Percentiles rank a stretch among this genome's conserved stretches.
These are phyloP conservation scores for Invenusta paracnida DNA, from an alignment of 2,888 invertebrate species.

Conservation along the genomic window DNA sequence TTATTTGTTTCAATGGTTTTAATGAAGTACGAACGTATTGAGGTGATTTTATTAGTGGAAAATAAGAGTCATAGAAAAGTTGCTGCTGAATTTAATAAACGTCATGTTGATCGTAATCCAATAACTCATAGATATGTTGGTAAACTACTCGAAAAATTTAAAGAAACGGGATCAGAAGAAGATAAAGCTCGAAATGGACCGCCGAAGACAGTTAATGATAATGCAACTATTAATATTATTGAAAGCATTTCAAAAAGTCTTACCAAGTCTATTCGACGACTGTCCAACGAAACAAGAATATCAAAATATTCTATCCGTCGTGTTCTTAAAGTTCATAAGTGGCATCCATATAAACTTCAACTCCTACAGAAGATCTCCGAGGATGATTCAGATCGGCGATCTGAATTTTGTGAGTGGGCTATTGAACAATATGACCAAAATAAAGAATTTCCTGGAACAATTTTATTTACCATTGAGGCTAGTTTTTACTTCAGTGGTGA, in stretches of 20 bases:
- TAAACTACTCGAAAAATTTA: not conserved
- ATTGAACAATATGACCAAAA: not conserved
- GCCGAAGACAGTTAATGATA: not conserved
- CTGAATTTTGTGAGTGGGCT: constrained; percentile 1
- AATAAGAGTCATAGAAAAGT: not conserved
- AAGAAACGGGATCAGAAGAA: not conserved
- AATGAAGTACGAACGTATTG: not conserved
- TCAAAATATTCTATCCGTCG: not conserved
- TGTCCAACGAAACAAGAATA: not conserved
- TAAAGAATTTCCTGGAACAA: not conserved
- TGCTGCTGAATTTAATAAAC: not conserved
- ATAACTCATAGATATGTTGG: not conserved
- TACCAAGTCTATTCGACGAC: not conserved
- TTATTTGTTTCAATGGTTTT: not conserved
- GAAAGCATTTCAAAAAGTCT: not conserved
- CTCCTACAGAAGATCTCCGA: not conserved
- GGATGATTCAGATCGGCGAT: constrained; percentile 3
- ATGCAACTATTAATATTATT: not conserved
- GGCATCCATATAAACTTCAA: constrained; percentile 14
- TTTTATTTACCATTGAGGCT: not conserved
- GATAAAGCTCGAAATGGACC: not conserved
- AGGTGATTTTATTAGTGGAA: not conserved
- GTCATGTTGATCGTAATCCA: not conserved
- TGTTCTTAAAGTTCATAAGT: not conserved
- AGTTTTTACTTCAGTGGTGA: not conserved